Conservation (phyloP, 2,888 invertebrate genomes). For the Ennomos erosarius region DNA sequence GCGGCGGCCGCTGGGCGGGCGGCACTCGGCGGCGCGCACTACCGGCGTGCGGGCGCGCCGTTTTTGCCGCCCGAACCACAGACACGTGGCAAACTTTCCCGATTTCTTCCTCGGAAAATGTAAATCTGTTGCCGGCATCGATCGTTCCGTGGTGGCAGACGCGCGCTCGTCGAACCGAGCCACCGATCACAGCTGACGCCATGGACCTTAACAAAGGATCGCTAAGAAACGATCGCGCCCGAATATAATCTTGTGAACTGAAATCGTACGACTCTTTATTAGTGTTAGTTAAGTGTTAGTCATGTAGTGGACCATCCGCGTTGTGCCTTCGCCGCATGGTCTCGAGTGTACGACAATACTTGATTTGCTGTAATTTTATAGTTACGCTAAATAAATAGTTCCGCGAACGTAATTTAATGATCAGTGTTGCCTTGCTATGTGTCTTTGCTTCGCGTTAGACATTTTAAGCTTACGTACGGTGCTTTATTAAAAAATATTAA, state of each 20-base stretch:
- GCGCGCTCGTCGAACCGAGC: slow-evolving; percentile 67
- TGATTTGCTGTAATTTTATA: slow-evolving; percentile 64
- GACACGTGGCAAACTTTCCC: slow-evolving; percentile 82
- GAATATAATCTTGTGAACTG: slow-evolving; percentile 55
- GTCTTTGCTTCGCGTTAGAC: slow-evolving; percentile 82
- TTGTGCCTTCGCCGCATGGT: slow-evolving; percentile 77
- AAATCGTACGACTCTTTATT: slow-evolving; percentile 55
- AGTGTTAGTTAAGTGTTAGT: slow-evolving; percentile 73
- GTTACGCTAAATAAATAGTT: slow-evolving; percentile 66
- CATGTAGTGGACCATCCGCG: slow-evolving; percentile 77
- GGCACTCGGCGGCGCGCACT: slow-evolving; percentile 82
- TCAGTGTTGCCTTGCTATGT: slow-evolving; percentile 84
- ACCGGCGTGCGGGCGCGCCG: slow-evolving; percentile 83
- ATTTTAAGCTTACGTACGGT: slow-evolving; percentile 72
- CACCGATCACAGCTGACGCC: slow-evolving; percentile 81
- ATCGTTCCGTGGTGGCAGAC: slow-evolving; percentile 73
- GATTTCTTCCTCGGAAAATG: slow-evolving; percentile 82
- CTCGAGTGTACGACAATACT: slow-evolving; percentile 60
- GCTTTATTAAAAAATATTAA: slow-evolving; percentile 65
- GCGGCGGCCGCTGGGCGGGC: slow-evolving; percentile 70
- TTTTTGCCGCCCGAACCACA: slow-evolving; percentile 68
- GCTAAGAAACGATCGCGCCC: slow-evolving; percentile 47
- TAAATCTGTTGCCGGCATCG: slow-evolving; percentile 83
- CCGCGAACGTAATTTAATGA: slow-evolving; percentile 70
- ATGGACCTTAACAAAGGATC: slow-evolving; percentile 76